phyloP scores from a whole-genome alignment of 2,888 invertebrate species.

The Drosophila siamana region DNA sequence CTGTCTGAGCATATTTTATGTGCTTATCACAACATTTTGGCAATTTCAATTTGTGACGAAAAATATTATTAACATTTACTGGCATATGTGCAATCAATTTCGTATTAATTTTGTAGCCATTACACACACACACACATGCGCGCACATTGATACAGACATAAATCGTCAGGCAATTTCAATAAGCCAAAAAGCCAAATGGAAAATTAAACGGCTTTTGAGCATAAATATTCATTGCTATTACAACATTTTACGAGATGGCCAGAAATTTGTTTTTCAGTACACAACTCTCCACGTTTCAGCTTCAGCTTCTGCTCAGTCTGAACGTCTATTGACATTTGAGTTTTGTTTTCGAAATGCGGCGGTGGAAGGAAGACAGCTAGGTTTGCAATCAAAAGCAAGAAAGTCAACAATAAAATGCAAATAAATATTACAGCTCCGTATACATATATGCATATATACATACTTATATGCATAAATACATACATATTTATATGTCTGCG shows the following conservation, averaged over 20 bases:
- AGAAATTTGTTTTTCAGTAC: constrained; percentile 45
- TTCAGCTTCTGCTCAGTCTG: neutral
- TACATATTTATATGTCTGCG: neutral
- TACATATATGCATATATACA: neutral
- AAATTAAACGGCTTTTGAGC: constrained; percentile 69
- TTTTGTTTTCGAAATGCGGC: constrained; percentile 26
- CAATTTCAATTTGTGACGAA: constrained; percentile 44
- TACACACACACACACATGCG: neutral
- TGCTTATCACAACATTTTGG: constrained; percentile 41
- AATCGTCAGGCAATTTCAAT: constrained; percentile 69
- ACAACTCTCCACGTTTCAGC: neutral
- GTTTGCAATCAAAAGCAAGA: constrained; percentile 67
- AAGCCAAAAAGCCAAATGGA: constrained; percentile 69
- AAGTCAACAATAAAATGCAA: constrained; percentile 72
- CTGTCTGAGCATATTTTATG: constrained; percentile 24
- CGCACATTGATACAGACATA: constrained; percentile 31
- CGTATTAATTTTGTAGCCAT: constrained; percentile 67
- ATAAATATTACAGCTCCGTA: constrained; percentile 58
- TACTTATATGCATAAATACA: neutral
- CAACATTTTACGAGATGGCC: constrained; percentile 64
- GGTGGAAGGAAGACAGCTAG: constrained; percentile 19
- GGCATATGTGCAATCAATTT: constrained; percentile 69
- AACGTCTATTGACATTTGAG: constrained; percentile 34
- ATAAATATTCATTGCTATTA: constrained; percentile 78
- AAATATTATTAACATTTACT: constrained; percentile 50